These are phyloP conservation scores for Pampusana beccarii DNA, from an alignment of 2,113 vertebrate species.

Conservation along the genomic window DNA sequence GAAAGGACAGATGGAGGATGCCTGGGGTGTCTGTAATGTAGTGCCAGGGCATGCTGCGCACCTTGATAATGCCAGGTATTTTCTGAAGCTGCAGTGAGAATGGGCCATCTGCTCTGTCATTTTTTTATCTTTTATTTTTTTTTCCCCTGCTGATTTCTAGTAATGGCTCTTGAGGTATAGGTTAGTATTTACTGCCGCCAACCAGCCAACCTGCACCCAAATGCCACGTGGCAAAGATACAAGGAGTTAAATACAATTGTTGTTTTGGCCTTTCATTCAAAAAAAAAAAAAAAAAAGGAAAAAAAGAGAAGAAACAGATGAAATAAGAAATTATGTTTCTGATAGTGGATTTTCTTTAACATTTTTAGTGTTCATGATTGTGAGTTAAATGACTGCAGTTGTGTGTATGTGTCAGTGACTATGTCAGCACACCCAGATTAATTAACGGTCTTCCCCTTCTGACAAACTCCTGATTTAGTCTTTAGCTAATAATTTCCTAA, in stretches of 20 bases:
- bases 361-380: background rate
- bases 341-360: background rate
- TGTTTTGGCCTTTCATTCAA: background rate
- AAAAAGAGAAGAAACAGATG: accelerated
- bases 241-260: background rate
- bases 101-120: background rate
- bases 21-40: background rate
- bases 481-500: background rate
- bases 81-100: background rate
- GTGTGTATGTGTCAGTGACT: background rate
- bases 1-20: background rate
- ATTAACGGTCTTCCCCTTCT: background rate
- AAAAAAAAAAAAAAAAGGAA: background rate
- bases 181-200: background rate
- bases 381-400: background rate
- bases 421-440: background rate
- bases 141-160: background rate
- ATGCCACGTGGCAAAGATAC: background rate
- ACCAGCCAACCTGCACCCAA: background rate
- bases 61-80: background rate
- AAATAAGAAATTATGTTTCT: background rate
- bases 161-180: background rate
- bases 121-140: background rate
- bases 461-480: background rate
- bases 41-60: background rate